Conservation (phyloP, 2,797 vertebrate genomes). For the Enteromius radiatus region DNA sequence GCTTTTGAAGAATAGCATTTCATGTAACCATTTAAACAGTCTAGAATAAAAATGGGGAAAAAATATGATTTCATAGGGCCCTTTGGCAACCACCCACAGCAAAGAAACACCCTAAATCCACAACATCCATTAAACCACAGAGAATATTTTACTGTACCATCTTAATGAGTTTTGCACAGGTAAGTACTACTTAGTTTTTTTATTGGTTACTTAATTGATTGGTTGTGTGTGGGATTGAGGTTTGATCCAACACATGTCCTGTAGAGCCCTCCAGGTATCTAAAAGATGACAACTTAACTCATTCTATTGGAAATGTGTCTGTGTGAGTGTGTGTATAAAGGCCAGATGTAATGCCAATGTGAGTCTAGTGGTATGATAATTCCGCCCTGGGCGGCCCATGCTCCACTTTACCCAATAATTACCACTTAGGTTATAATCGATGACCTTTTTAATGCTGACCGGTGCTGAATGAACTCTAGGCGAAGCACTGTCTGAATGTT, state of each 20-base stretch:
- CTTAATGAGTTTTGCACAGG: neutral
- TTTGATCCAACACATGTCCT: conserved; percentile 18
- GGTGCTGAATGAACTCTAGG: conserved; percentile 28
- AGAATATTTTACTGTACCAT: neutral
- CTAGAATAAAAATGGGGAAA: neutral
- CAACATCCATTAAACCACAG: neutral
- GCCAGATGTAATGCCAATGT: conserved; percentile 31
- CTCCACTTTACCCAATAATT: conserved; percentile 51
- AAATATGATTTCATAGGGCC: neutral
- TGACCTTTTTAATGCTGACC: conserved; percentile 48
- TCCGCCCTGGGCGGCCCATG: conserved; percentile 25
- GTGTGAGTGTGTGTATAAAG: conserved; percentile 28
- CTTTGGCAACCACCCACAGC: neutral
- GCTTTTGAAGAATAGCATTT: neutral
- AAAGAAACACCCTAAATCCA: neutral
- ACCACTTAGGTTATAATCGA: conserved; percentile 52
- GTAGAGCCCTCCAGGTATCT: conserved; percentile 23
- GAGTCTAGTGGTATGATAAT: conserved; percentile 32
- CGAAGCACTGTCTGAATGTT: conserved; percentile 18
- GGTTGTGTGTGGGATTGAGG: conserved; percentile 13
- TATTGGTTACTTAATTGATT: neutral
- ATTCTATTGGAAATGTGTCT: conserved; percentile 23
- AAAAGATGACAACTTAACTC: conserved; percentile 35
- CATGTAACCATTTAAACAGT: neutral
- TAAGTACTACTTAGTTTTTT: neutral